Base-by-base conservation (phyloP, 2,888 invertebrate species). In the Dermolepida albohirtum region DNA sequence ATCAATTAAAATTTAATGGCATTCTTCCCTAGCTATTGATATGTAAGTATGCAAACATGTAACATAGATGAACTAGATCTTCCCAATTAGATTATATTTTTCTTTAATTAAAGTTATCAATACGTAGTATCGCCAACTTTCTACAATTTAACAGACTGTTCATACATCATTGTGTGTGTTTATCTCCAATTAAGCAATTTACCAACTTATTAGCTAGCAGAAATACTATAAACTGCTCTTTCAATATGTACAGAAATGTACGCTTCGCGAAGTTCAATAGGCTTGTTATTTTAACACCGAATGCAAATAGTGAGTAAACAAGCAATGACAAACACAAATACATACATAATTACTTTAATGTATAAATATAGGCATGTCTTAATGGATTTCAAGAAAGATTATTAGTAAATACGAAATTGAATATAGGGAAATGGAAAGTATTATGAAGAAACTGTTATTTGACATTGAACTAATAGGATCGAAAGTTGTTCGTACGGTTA, bases 101-200 rank as follows among this genome's bases (percentile, higher is more conserved):
- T 10, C 34, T 34, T 34, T 34, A 34, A 34, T 34, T 34, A 34
- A 34, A 34, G 34, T 34, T 34, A 34, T 34, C 34, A 34, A 34
- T 34, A 34, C 34, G 10, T 2, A 10, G 6, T 34, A 34, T 34
- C 6, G 34, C 34, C 34, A 34, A 34, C 34, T 34, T 34, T 34
- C 34, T 34, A 34, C 34, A 2, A 34, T 2, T 34, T 34, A 34
- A 10, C 34, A 34, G 6, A 10, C 4, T 34, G 34, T 34, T 34
- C 6, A 8, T 34, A 8, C 34, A 10, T 8, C 34, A 34, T 34
- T 8, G 6, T 10, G 2, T 34, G 34, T 39, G 54, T 54, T 40
- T 40, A 54, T 54, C 54, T 40, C 54, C 54, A 54, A 54, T 54
- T 54, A 54, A 54, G 40, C 54, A 54, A 39, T 54, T 54, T 54